phyloP scores from a whole-genome alignment of 2,113 vertebrate genomes.

The Tupaia chinensis region DNA sequence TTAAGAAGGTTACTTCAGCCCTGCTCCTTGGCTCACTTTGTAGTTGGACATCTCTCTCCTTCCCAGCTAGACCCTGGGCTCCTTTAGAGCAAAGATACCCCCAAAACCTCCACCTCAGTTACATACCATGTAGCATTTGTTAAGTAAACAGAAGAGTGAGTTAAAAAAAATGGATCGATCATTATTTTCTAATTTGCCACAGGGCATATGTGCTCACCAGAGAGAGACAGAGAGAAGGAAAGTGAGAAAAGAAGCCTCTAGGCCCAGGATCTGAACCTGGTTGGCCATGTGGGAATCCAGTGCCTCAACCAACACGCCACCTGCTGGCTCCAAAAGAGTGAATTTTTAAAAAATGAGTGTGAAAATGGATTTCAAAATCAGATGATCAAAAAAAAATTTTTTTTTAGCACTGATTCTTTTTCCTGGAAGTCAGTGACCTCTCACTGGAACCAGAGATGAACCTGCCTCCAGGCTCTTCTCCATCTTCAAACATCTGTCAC shows the following conservation, averaged over 20 bases:
- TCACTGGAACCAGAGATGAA: not conserved
- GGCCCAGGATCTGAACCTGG: too few species aligned
- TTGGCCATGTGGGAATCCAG: too few species aligned
- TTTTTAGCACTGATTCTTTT: not conserved
- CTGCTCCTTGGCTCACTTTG: not conserved
- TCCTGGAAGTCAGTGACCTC: not conserved
- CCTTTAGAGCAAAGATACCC: constrained; percentile 14
- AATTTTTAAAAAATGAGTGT: not conserved
- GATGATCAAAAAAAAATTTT: not conserved
- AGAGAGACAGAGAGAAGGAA: too few species aligned
- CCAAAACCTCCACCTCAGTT: not conserved
- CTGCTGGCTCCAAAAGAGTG: too few species aligned
- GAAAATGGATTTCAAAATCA: constrained; percentile 31
- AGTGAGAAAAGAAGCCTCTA: too few species aligned
- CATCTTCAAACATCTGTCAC: not conserved
- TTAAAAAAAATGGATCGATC: too few species aligned
- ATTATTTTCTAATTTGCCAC: too few species aligned
- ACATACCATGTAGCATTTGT: not conserved
- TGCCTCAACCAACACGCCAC: too few species aligned
- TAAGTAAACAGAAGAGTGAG: not conserved
- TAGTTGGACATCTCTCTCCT: not conserved
- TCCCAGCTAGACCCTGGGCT: not conserved
- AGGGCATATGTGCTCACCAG: too few species aligned
- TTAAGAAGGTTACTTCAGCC: not conserved
- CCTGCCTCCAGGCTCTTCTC: not conserved